Evolutionary conservation across 2,797 vertebrate genomes (phyloP).

Genomic region (Iguana delicatissima): DNA sequence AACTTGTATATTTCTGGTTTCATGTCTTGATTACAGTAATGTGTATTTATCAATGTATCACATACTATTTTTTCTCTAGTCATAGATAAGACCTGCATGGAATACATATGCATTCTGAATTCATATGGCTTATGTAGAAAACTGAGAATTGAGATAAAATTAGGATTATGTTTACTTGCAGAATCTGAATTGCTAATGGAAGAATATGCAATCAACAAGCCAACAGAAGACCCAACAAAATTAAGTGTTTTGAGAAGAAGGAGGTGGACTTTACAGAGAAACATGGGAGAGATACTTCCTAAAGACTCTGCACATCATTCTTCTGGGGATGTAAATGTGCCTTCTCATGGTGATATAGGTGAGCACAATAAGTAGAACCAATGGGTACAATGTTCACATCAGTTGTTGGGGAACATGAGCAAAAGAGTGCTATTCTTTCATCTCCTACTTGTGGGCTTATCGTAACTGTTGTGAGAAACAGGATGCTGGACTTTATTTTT

Average conservation of each 20-base stretch:
- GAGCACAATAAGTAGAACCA: conserved; percentile 28
- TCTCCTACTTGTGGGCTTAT: not conserved
- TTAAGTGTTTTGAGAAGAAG: conserved; percentile 84
- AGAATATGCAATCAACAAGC: conserved; percentile 86
- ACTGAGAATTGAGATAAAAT: not conserved
- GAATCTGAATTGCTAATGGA: conserved; percentile 91
- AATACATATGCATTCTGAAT: not conserved
- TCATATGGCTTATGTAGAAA: not conserved
- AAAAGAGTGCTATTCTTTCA: not conserved
- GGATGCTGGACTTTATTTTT: not conserved
- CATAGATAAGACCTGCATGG: not conserved
- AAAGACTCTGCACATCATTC: conserved; percentile 80
- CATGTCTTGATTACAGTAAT: not conserved
- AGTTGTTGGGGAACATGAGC: not conserved
- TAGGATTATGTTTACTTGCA: conserved; percentile 60
- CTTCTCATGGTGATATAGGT: conserved; percentile 74
- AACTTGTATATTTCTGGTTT: not conserved
- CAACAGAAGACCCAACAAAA: conserved; percentile 87
- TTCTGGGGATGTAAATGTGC: conserved; percentile 76
- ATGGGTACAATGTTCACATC: too few species aligned
- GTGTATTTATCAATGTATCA: not conserved
- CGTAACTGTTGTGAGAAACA: not conserved
- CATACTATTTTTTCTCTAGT: not conserved
- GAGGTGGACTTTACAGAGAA: conserved; percentile 86
- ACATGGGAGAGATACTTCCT: conserved; percentile 83